phyloP scores from a whole-genome alignment of 2,888 invertebrate species.

The Heliconius sara region DNA sequence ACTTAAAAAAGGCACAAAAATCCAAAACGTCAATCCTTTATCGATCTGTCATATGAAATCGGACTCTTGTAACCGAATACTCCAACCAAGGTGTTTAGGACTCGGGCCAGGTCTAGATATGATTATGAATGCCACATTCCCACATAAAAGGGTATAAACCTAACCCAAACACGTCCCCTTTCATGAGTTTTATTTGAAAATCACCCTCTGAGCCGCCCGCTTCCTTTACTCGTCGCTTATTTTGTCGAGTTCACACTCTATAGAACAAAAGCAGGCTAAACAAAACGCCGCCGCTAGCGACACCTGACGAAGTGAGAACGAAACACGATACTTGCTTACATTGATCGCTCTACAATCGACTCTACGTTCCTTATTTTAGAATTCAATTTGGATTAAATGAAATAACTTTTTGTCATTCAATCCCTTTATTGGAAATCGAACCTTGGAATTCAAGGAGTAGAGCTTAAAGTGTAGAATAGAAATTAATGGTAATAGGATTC shows the following conservation, averaged over 20 bases:
- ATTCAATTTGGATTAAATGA: conserved; percentile 43
- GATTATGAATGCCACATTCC: conserved; percentile 48
- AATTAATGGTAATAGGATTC: conserved; percentile 69
- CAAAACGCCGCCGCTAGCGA: conserved; percentile 77
- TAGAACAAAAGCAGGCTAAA: conserved; percentile 80
- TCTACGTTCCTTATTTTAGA: conserved; percentile 43
- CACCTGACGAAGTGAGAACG: conserved; percentile 82
- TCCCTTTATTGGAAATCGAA: conserved; percentile 48
- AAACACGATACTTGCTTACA: conserved; percentile 70
- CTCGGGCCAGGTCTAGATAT: conserved; percentile 47
- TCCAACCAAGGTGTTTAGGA: conserved; percentile 47
- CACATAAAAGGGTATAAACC: conserved; percentile 52
- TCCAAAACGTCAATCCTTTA: conserved; percentile 42
- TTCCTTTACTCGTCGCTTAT: conserved; percentile 63
- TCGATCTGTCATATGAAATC: conserved; percentile 48
- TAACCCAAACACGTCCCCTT: conserved; percentile 55
- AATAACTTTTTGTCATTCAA: conserved; percentile 44
- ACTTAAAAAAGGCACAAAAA: conserved; percentile 24
- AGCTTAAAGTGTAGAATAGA: conserved; percentile 53
- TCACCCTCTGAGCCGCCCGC: conserved; percentile 64
- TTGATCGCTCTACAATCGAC: conserved; percentile 42
- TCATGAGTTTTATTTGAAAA: conserved; percentile 54
- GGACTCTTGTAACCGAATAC: conserved; percentile 47
- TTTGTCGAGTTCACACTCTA: conserved; percentile 79
- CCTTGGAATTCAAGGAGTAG: conserved; percentile 47